Evolutionary conservation across 23 tunicate genomes (phyloP).

Genomic region (Phallusia fumigata): DNA sequence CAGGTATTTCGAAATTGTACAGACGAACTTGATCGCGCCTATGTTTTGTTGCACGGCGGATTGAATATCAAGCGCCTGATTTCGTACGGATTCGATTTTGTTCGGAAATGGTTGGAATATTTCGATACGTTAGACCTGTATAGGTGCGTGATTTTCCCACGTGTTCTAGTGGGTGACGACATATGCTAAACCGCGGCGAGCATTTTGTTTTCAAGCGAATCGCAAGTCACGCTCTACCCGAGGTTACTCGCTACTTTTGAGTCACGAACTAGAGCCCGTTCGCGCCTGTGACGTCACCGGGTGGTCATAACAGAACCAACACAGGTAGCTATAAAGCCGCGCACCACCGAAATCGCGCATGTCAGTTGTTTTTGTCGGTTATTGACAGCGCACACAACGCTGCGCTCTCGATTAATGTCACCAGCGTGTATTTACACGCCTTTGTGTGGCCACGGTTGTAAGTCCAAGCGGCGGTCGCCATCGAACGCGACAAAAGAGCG

Average conservation of each 20-base stretch:
- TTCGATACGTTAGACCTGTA: too few relatives aligned
- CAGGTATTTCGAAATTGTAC: background rate
- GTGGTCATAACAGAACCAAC: background rate
- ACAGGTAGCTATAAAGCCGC: background rate
- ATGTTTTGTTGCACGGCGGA: background rate
- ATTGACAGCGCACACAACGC: background rate
- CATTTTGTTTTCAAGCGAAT: background rate
- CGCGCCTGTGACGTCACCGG: background rate
- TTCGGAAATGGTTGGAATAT: background rate
- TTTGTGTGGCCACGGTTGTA: slow-evolving; percentile 6
- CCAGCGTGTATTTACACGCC: slow-evolving; percentile 4
- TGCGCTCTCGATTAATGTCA: slow-evolving; percentile 12
- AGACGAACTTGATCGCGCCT: background rate
- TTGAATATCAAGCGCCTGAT: slow-evolving; percentile 2
- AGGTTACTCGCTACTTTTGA: background rate
- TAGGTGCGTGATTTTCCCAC: too few relatives aligned
- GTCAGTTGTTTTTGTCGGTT: background rate
- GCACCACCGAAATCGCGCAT: background rate
- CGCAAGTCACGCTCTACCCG: background rate
- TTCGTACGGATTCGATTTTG: background rate
- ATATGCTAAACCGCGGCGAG: background rate
- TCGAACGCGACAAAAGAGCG: background rate
- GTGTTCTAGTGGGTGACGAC: background rate
- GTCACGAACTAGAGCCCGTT: background rate
- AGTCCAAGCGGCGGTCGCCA: slow-evolving; percentile 2